Base-by-base conservation (phyloP, 2,113 vertebrate species). In the Erinaceus europaeus region DNA sequence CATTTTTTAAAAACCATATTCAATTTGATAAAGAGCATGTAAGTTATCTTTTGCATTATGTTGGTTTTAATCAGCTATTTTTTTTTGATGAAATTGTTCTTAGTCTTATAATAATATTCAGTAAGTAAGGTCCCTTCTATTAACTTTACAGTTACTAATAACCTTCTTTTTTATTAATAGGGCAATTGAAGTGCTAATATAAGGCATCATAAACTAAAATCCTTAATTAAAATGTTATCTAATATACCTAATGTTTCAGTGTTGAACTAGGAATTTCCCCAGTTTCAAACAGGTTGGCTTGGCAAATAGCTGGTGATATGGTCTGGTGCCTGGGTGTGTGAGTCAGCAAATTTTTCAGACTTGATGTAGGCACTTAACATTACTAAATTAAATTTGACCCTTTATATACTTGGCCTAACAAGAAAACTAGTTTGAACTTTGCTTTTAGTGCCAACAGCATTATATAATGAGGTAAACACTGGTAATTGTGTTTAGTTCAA, bases 401-500 rank as follows among this genome's bases (percentile, higher is more conserved):
- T 36, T 89, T 92, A 62, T 5, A 88, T 81, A 52, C 50, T 62
- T 12, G 53, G 48, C 14, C 62, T 93, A 93, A 93, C 25, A 89
- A 79, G 61, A 92, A 93, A 93, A 11, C 48, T 74, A 71, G 44
- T 87, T 44, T 95, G 74, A 93, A 94, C 90, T 89, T 69, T 0
- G 0, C 8, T 80, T 94, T 86, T 92, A 77, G n/a, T 93, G 88
- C 90, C 93, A 95, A 73, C 21, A 93, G 64, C 1, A 0, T 92
- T 94, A 90, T 29, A 91, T 91, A 95, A 95, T 74, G 94, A 95
- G 91, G 95, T 95, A 96, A 97, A 95, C 74, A 85, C 48, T 72
- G 90, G 83, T 95, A 95, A 97, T 88, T 95, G 87, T 93, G 86
- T 96, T 96, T 90, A 94, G 92, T 93, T 96, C 96, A 93, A 92